These are phyloP conservation scores for Rhabdomys dilectus DNA, from an alignment of 2,113 vertebrate genomes.

Conservation along the genomic window DNA sequence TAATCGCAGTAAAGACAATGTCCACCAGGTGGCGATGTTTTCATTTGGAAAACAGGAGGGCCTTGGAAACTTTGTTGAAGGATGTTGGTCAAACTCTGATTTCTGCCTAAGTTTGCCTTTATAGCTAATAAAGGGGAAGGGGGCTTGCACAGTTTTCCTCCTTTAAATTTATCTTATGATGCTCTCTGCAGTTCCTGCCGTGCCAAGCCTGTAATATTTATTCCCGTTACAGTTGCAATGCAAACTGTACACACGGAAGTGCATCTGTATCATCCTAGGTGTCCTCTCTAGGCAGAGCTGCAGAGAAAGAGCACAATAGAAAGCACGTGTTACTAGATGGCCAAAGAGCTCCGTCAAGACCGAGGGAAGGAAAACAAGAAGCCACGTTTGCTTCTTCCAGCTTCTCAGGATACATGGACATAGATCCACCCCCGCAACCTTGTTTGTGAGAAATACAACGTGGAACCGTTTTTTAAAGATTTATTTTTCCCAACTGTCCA, in stretches of 20 bases:
- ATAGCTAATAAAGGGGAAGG: constrained; percentile 49
- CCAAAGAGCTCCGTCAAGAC: accelerated
- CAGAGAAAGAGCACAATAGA: neutral
- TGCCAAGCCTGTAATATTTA: neutral
- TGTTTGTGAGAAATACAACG: neutral
- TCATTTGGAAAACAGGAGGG: neutral
- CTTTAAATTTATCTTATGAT: constrained; percentile 9
- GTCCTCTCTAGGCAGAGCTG: neutral
- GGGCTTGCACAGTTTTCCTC: neutral
- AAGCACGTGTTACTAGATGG: accelerated
- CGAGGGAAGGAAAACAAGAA: accelerated
- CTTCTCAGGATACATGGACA: accelerated
- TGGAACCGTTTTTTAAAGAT: neutral
- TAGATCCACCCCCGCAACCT: neutral
- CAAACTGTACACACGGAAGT: accelerated
- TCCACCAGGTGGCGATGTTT: constrained; percentile 83
- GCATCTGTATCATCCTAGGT: neutral
- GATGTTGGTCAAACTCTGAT: constrained; percentile 37
- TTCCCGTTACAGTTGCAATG: neutral
- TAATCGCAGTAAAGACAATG: neutral
- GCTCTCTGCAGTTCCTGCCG: neutral
- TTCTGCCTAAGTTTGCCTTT: constrained; percentile 50
- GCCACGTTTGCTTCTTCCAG: accelerated
- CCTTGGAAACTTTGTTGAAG: constrained; percentile 13
- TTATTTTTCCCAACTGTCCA: neutral